Percentiles rank a stretch among this genome's conserved stretches.
Evolutionary conservation across 2,113 vertebrate species (phyloP).

Genomic region (Chlamydotis undulata): DNA sequence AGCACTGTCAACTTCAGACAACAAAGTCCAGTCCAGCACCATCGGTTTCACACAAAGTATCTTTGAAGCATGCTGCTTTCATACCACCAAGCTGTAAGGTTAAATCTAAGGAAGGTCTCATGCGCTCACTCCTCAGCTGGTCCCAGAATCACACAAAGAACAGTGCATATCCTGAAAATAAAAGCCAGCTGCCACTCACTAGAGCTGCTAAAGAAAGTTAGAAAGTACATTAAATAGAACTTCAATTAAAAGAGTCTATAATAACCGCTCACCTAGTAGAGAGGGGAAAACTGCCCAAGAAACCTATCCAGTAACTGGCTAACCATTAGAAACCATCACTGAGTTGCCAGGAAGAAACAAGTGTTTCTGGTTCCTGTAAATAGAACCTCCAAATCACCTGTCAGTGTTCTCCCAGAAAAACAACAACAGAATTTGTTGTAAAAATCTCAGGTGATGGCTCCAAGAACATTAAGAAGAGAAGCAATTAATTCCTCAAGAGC

Average conservation of each 20-base stretch:
- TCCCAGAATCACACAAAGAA: constrained; percentile 27
- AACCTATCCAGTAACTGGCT: constrained; percentile 28
- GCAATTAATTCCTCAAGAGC: not conserved
- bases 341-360: not conserved
- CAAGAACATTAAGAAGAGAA: not conserved
- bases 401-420: constrained; percentile 17
- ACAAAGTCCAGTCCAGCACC: constrained; percentile 61
- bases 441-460: not conserved
- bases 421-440: not conserved
- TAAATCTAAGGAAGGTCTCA: constrained; percentile 52
- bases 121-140: constrained; percentile 21
- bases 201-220: not conserved
- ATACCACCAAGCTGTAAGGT: constrained; percentile 4
- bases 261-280: not conserved
- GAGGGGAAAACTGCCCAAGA: not conserved
- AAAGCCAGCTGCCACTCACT: constrained; percentile 35
- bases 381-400: not conserved
- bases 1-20: constrained; percentile 45
- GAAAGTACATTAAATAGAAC: not conserved
- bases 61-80: constrained; percentile 50
- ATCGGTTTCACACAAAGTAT: constrained; percentile 48
- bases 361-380: not conserved
- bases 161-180: constrained; percentile 47
- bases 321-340: not conserved
- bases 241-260: not conserved